A percentile compares a stretch with the other conserved stretches of the same genome.
phyloP scores from a whole-genome alignment of 2,797 vertebrate genomes.

The Peromyscus melanophrys region DNA sequence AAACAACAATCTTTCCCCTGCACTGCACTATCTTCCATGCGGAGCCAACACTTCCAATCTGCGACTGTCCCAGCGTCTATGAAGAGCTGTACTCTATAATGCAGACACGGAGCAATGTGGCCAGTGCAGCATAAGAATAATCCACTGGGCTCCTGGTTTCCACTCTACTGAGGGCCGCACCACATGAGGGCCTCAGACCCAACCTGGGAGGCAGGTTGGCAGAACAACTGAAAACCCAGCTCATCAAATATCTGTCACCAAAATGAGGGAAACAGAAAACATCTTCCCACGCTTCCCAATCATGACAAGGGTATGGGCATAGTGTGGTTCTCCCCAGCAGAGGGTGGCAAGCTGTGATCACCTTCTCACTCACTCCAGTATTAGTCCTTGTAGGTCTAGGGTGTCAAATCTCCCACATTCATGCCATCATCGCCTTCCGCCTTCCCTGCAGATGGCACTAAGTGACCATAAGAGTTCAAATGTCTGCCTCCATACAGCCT shows the following conservation, averaged over 20 bases:
- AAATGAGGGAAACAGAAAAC: not conserved
- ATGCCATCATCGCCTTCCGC: not conserved
- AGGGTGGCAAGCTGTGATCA: not conserved
- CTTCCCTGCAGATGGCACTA: not conserved
- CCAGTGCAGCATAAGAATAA: not conserved
- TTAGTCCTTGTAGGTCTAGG: not conserved
- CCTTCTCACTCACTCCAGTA: not conserved
- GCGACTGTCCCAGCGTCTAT: not conserved
- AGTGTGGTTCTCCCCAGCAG: not conserved
- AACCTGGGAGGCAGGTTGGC: not conserved
- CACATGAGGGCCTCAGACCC: not conserved
- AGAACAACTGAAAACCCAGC: not conserved
- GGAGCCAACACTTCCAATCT: not conserved
- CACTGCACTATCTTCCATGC: rapidly evolving
- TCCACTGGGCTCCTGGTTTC: not conserved
- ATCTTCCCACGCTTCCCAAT: not conserved
- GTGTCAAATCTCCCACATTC: not conserved
- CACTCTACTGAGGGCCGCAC: not conserved
- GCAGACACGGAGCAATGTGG: not conserved
- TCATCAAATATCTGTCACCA: not conserved
- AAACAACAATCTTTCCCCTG: not conserved
- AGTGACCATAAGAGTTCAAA: not conserved
- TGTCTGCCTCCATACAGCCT: not conserved
- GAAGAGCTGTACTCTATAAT: not conserved
- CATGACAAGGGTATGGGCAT: not conserved